Base-by-base conservation (phyloP, 2,797 vertebrate genomes). In the Caiman crocodilus region DNA sequence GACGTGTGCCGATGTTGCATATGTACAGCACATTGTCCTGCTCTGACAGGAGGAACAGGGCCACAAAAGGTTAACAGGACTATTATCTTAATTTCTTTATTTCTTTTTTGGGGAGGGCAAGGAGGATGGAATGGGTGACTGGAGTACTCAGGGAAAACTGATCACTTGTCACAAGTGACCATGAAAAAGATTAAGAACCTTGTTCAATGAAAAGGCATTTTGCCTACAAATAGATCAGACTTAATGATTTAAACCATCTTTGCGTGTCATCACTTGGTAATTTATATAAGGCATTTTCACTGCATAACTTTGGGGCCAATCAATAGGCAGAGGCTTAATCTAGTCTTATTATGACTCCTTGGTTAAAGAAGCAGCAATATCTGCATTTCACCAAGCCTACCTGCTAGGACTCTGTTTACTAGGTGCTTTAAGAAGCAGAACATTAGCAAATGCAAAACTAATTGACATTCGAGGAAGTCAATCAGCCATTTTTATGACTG, bases 381-480 rank as follows among this genome's bases (percentile, higher is more conserved):
- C 93, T 88, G 94, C 90, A 83, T 74, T 91, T 50, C 79, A 88
- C 73, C 87, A 91, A 76, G 84, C 1, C 0, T 6, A 6, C 89
- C 91, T 83, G 77, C n/a, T 56, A 89, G 85, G 92, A 82, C 92
- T 90, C 77, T 67, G 94, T 90, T 96, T 94, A 90, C 93, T 93
- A 96, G 95, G 94, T 94, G 35, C 93, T 96, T 93, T 94, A 90
- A 90, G 92, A 91, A 96, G 94, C 91, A 94, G 94, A 94, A 96
- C 88, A 89, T 18, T 67, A 94, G 95, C 92, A 96, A 95, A 95
- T 2, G 32, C 82, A 83, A 90, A 96, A 95, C 84, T 94, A 92
- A 90, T 65, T 30, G 91, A 96, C 95, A 95, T 94, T 95, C 94
- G 94, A 93, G 61, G 93, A 95, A 94, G 79, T 95, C 95, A 94